phyloP scores from a whole-genome alignment of 1,140 invertebrate genomes.

The Pachyrhynchus sulphureomaculatus region DNA sequence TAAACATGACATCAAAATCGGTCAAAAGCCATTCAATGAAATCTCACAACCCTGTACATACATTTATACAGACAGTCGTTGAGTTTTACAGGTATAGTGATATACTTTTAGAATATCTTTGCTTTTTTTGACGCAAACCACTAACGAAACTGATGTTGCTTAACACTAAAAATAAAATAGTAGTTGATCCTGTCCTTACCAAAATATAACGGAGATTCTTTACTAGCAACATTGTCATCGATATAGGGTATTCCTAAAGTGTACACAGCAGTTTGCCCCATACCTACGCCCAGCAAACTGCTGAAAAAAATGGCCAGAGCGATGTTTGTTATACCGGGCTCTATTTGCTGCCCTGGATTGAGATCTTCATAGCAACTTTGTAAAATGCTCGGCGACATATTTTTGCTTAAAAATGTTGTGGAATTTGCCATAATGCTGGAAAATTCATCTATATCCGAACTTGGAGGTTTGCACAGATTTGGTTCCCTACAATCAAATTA shows the following conservation, averaged over 20 bases:
- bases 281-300: constrained; percentile 84
- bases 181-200: too few species aligned
- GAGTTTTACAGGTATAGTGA: too few species aligned
- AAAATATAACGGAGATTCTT: constrained; percentile 91
- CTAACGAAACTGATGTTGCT: too few species aligned
- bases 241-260: constrained; percentile 93
- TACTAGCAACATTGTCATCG: constrained; percentile 89
- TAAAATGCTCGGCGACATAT: constrained; percentile 46
- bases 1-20: too few species aligned
- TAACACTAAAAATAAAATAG: too few species aligned
- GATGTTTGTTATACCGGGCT: constrained; percentile 74
- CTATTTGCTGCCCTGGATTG: constrained; percentile 61
- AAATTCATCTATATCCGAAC: constrained; percentile 11
- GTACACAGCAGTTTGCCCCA: constrained; percentile 90
- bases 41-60: too few species aligned
- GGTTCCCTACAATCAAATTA: constrained; percentile 35
- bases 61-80: too few species aligned
- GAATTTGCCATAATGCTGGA: constrained; percentile 8
- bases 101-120: too few species aligned
- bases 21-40: too few species aligned
- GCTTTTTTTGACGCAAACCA: too few species aligned
- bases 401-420: constrained; percentile 21
- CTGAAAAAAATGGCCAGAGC: constrained; percentile 85
- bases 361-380: constrained; percentile 60
- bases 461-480: constrained; percentile 43